Evolutionary conservation across 2,888 invertebrate species (phyloP), one percentile per base, ranked within the genome.

Genomic region (Autographa gamma): DNA sequence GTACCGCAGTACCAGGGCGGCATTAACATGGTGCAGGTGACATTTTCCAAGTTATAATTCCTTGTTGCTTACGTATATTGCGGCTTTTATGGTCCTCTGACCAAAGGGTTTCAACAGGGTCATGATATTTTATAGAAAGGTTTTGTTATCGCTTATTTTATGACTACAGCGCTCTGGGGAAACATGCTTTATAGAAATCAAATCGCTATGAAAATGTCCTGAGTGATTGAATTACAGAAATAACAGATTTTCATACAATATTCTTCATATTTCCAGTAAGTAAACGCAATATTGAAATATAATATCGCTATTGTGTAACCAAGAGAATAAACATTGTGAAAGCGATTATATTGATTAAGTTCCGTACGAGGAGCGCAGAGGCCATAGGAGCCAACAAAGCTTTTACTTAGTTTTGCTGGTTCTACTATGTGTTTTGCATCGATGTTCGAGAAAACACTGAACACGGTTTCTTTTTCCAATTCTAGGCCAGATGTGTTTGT

Each of bases 1-100:
- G 77, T 81, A 82, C 81, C 77, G 62, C 72, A 72, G 79, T 81
- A 82, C 81, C 79, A 80, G 79, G 76, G 68, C 63, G 61, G 63
- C 79, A 86, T 86, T 80, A 83, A 73, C 74, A 73, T 80, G 62
- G 41, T 78, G 82, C 84, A 83, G 84, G 81, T 87, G 81, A 80
- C 80, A 80, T 77, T 81, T 77, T 74, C 63, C 81, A 70, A 66
- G 66, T 74, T 70, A 66, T 80, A 76, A 79, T 82, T 81, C 66
- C 16, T 67, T 67, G 74, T 74, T 73, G 56, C 70, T 63, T 38
- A 59, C 48, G 48, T 63, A 60, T n/a, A 19, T 48, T 75, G 32
- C 66, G n/a, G 60, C 32, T 72, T 38, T 70, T 61, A 73, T 70
- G 56, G 60, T 43, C 43, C 65, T 63, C 16, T 64, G 58, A 38